These are phyloP conservation scores for Agrotis clavis DNA, from an alignment of 2,888 invertebrate genomes.

Conservation along the genomic window DNA sequence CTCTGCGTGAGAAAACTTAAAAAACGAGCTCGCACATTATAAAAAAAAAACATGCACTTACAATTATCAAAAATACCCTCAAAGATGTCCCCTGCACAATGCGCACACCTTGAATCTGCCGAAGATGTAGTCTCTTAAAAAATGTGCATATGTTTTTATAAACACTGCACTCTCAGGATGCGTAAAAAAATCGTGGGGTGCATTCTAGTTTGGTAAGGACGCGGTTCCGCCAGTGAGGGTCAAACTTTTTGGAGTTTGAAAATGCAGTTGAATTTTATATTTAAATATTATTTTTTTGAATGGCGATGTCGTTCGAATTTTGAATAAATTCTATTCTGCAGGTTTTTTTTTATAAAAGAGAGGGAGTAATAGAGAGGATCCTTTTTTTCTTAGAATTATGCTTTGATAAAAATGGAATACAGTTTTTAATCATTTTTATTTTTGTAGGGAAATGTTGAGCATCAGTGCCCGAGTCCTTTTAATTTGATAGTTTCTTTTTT, in stretches of 20 bases:
- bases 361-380: background rate
- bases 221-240: slow-evolving; percentile 66
- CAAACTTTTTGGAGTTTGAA: slow-evolving; percentile 69
- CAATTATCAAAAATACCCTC: slow-evolving; percentile 88
- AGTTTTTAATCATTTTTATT: background rate
- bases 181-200: slow-evolving; percentile 81
- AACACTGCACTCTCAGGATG: slow-evolving; percentile 80
- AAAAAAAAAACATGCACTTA: slow-evolving; percentile 84
- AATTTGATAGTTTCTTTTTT: slow-evolving; percentile 68
- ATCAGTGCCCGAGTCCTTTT: slow-evolving; percentile 68
- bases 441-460: slow-evolving; percentile 71
- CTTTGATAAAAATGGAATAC: background rate
- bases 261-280: background rate
- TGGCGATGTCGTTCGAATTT: background rate
- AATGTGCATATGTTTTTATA: slow-evolving; percentile 91
- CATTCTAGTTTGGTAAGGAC: slow-evolving; percentile 57
- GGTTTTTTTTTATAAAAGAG: too few species aligned
- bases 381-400: background rate
- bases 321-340: background rate
- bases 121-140: slow-evolving; percentile 87
- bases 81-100: slow-evolving; percentile 88
- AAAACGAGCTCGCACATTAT: slow-evolving; percentile 86
- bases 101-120: slow-evolving; percentile 84
- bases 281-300: background rate
- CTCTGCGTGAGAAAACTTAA: slow-evolving; percentile 90